Evolutionary conservation across 1,140 invertebrate species (phyloP).

Genomic region (Bemisia tabaci): DNA sequence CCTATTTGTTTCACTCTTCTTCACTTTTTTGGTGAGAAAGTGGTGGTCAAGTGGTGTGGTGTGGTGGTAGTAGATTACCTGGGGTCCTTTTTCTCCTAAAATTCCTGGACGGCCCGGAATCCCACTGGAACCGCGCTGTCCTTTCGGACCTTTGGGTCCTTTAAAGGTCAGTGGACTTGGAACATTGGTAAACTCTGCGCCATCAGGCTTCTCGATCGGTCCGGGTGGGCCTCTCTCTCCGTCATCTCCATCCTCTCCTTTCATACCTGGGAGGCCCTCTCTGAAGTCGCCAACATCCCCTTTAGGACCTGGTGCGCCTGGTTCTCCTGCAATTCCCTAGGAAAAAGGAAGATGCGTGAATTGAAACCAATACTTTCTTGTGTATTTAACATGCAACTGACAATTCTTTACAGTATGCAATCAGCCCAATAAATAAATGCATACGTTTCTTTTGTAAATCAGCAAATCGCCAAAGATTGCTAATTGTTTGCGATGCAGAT

Average conservation of each 20-base stretch:
- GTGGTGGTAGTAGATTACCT: too few relatives aligned
- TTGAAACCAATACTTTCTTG: too few relatives aligned
- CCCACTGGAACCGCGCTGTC: neutral
- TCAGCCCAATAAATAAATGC: too few relatives aligned
- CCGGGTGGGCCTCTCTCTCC: neutral
- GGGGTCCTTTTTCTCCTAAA: conserved; percentile 6
- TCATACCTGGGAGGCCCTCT: conserved; percentile 22
- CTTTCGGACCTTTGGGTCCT: neutral
- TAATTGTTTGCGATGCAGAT: too few relatives aligned
- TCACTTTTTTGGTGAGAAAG: too few relatives aligned
- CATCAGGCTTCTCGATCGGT: neutral
- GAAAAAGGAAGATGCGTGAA: neutral
- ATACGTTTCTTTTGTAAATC: too few relatives aligned
- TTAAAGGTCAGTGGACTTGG: neutral
- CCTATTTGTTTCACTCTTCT: too few relatives aligned
- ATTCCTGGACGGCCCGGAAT: neutral
- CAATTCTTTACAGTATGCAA: too few relatives aligned
- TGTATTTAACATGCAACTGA: too few relatives aligned
- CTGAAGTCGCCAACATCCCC: conserved; percentile 33
- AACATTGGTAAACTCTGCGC: neutral
- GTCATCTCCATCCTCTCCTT: conserved; percentile 1
- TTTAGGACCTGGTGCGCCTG: conserved; percentile 33
- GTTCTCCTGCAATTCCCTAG: conserved; percentile 22
- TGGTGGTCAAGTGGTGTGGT: too few relatives aligned
- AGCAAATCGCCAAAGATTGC: too few relatives aligned